Evolutionary conservation across 2,113 vertebrate species (phyloP), one percentile per base, ranked within the genome.

Genomic region (Manacus vitellinus): DNA sequence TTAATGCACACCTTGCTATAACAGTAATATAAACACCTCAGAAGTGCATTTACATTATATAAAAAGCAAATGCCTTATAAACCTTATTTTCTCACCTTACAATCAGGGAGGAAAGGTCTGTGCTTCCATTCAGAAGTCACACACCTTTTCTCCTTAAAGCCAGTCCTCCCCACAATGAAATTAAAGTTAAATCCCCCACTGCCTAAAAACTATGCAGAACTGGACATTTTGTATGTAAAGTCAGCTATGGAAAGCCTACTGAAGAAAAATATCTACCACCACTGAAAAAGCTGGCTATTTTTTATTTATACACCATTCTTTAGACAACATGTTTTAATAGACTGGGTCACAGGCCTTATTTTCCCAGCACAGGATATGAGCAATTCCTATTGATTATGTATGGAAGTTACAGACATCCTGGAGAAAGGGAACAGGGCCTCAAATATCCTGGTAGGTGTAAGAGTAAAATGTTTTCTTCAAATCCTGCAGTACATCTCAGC

Each of bases 311-410:
- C 6, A 12, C 18, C 30, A 25, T 27, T 58, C 35, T 88, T 92
- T 3, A 46, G 54, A 88, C 25, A 85, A 75, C 15, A 79, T 21
- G 58, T 75, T 94, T 92, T 54, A 43, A 83, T 1, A 67, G 37
- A 62, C 31, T 43, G 59, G 71, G 59, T 92, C 49, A 73, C 51
- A 67, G 30, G 51, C 27, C 35, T 94, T 77, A 44, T 61, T 90
- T 83, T 93, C 79, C 47, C 62, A 94, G 63, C 41, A 94, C 62
- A 93, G 78, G 75, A 95, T 92, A 63, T 83, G 58, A 97, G 46
- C 85, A 93, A 85, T 56, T 83, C 85, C 76, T 51, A 94, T 56
- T 90, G 81, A 77, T 77, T 80, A 87, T 55, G 52, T 83, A 77
- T 46, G 67, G 67, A 96, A 88, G 88, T 71, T 77, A 80, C 75